Evolutionary conservation across 2,113 vertebrate species (phyloP), one percentile per base, ranked within the genome.

Genomic region (Merops nubicus): DNA sequence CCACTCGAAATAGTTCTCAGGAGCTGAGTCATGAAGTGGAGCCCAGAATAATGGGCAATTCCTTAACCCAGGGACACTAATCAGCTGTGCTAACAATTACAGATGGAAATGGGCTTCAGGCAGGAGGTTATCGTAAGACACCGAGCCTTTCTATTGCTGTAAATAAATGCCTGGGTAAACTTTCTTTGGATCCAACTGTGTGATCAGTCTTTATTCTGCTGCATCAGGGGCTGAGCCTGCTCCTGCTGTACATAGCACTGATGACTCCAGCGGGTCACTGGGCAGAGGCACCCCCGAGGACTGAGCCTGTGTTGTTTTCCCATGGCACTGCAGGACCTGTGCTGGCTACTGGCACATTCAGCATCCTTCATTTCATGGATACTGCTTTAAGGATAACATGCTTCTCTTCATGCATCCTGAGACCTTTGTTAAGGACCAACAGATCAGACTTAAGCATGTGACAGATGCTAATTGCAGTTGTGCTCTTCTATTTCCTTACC

Each of bases 21-120:
- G 72, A 88, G 88, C 91, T 92, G 96, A 95, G 92, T 96, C 90
- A 95, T 7, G 26, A 86, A 36, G 87, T 2, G 4, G 45, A 91
- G 63, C 81, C 51, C 20, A 7, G 48, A 64, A 45, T 33, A 42
- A 62, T 0, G 8, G 43, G 85, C 1, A 5, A 56, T 83, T 88
- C 75, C 72, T 85, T 31, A 54, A 18, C 8, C 5, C 70, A 51
- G 78, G 54, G 51, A 88, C 82, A 85, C 3, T 7, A 5, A 81
- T 83, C 77, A 53, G 77, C 88, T 40, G 18, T 45, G 67, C 57
- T 83, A 43, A 77, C 82, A 76, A 47, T 65, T 69, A 23, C 63
- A 50, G 62, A 50, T 79, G 85, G 87, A 93, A 95, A 79, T 15
- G 31, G 67, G 91, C 85, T 93, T 67, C 78, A 47, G 89, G 91